Base-by-base conservation (phyloP, 2,113 vertebrate genomes). In the Oxyruncus cristatus region DNA sequence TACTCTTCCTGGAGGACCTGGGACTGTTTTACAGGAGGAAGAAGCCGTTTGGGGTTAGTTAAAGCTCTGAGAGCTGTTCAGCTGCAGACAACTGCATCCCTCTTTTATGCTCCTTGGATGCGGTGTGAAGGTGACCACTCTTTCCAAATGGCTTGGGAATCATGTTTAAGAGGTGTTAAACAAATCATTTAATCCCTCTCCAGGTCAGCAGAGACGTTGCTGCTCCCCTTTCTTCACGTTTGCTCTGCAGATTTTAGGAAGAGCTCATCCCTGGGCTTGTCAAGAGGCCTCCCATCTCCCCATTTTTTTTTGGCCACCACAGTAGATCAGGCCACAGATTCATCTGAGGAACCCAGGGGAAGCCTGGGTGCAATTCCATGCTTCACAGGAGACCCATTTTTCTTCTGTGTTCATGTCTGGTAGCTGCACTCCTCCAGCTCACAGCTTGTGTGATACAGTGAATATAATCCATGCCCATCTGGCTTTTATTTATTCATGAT, bases 81-180 rank as follows among this genome's bases (percentile, higher is more conserved):
- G 56, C 56, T 81, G 68, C 77, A 63, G 63, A 30, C 16, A 49
- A 46, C 67, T 75, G 28, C 44, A 18, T 28, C 56, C 53, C 33
- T 63, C 35, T 49, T 59, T 49, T 6, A 4, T 2, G 4, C 42
- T 24, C 14, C 0, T 32, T 0, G 2, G 39, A 9, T 6, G 33
- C 0, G 7, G n/a, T 6, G 44, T 14, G 50, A 61, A 11, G 4
- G 9, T 22, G 30, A 8, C 28, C 59, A 12, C 33, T 23, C 49
- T 17, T 80, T 23, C 71, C 62, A 6, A 47, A 62, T 14, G 17
- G 26, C 22, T 75, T 30, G 35, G 71, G 46, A 44, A 4, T 9
- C 20, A 1, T 10, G 2, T 50, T 35, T 39, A 17, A 46, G 50
- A 41, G 46, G 21, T 33, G 78, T 89, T 20, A 65, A 81, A 47